Evolutionary conservation across 1,140 invertebrate genomes (phyloP).

Genomic region (Acyrthosiphon pisum): DNA sequence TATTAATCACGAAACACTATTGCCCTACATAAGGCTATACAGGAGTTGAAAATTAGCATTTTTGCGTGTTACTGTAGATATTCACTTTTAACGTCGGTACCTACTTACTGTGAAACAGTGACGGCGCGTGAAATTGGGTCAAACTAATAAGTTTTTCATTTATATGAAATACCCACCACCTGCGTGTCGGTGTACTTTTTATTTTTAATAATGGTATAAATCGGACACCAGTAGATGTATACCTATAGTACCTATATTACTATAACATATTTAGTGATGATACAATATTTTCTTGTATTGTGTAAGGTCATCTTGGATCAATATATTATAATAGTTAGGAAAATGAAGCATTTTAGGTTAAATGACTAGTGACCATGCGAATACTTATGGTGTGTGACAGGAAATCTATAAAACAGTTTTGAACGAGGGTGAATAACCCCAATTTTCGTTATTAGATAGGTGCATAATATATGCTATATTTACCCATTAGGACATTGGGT

Average conservation of each 20-base stretch:
- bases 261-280: background rate
- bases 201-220: background rate
- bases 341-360: constrained; percentile 14
- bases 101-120: background rate
- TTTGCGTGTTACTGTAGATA: background rate
- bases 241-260: background rate
- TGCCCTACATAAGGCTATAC: background rate
- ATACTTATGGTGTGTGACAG: constrained; percentile 16
- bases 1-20: constrained; percentile 37
- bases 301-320: background rate
- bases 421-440: constrained; percentile 15
- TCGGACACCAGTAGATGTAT: background rate
- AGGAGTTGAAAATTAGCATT: constrained; percentile 46
- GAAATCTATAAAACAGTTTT: constrained; percentile 52
- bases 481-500: no score
- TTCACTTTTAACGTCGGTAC: background rate
- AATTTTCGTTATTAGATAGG: background rate
- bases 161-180: background rate
- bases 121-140: background rate
- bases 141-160: background rate
- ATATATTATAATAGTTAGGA: background rate
- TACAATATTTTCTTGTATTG: background rate
- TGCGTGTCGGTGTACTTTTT: background rate
- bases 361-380: background rate
- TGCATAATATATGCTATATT: background rate